Percentiles rank a stretch among this genome's conserved stretches.
Evolutionary conservation across 2,113 vertebrate genomes (phyloP).

Genomic region (Laticauda colubrina): DNA sequence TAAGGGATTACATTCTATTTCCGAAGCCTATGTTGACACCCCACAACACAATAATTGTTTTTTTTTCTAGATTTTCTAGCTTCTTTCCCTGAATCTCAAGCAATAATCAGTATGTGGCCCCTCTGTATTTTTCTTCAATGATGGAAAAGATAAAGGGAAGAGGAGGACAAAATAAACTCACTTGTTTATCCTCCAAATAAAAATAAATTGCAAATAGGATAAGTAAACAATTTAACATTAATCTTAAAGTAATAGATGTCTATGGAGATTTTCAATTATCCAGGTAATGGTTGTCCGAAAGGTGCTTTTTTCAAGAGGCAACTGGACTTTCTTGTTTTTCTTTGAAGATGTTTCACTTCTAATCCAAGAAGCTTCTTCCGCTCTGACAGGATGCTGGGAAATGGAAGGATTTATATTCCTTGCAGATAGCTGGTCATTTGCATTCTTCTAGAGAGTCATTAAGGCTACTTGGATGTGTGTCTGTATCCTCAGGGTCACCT

Average conservation of each 20-base stretch:
- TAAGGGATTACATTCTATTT: not conserved
- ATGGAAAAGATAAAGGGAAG: not conserved
- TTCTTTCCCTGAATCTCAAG: not conserved
- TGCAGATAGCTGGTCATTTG: no score
- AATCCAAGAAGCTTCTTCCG: no score
- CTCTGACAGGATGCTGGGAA: no score
- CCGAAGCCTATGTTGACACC: not conserved
- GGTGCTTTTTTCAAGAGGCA: no score
- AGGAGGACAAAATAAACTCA: not conserved
- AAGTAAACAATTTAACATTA: not conserved
- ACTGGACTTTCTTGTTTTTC: no score
- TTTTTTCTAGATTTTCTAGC: not conserved
- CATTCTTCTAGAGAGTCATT: no score
- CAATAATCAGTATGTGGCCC: not conserved
- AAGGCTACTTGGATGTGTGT: no score
- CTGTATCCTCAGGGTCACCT: no score
- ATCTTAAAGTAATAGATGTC: not conserved
- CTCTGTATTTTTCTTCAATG: not conserved
- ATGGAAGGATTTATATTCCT: no score
- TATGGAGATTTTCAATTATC: no score
- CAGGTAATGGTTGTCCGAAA: no score
- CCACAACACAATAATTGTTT: not conserved
- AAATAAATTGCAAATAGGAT: not conserved
- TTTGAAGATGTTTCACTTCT: no score
- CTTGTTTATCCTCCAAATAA: not conserved